A percentile compares a stretch with the other conserved stretches of the same genome.
Evolutionary conservation across 2,797 vertebrate species (phyloP).

Genomic region (Enoplosus armatus): DNA sequence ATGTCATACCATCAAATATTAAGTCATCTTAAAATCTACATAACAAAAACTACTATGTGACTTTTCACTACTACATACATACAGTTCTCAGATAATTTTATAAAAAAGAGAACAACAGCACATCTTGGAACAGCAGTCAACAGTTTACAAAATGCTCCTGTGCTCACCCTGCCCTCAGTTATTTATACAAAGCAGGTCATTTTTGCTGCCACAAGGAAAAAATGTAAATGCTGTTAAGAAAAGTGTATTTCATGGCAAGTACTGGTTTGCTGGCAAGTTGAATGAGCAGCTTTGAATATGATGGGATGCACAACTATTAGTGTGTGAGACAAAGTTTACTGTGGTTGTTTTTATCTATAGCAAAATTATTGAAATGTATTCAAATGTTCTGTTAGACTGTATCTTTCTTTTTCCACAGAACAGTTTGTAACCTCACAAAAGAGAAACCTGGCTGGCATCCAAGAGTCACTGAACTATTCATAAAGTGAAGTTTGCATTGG

Average conservation of each 20-base stretch:
- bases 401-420: slow-evolving; percentile 3
- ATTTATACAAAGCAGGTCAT: background rate
- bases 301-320: background rate
- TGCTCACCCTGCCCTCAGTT: slow-evolving; percentile 3
- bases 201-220: background rate
- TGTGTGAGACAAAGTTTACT: background rate
- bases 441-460: slow-evolving; percentile 7
- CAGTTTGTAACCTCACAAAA: slow-evolving; percentile 17
- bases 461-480: slow-evolving; percentile 24
- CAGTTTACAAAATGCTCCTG: background rate
- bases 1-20: background rate
- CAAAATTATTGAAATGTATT: slow-evolving; percentile 12
- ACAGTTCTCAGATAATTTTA: background rate
- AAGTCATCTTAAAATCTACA: background rate
- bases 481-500: slow-evolving; percentile 10
- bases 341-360: slow-evolving; percentile 4
- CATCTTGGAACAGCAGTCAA: background rate
- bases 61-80: no score
- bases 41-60: background rate
- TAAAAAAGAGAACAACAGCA: background rate
- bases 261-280: slow-evolving; percentile 16
- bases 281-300: slow-evolving; percentile 6
- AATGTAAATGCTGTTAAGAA: background rate
- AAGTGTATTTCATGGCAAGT: background rate
- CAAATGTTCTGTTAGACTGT: background rate